A percentile compares a stretch with the other conserved stretches of the same genome.
Evolutionary conservation across 2,888 invertebrate species (phyloP).

Genomic region (Thereva unica): DNA sequence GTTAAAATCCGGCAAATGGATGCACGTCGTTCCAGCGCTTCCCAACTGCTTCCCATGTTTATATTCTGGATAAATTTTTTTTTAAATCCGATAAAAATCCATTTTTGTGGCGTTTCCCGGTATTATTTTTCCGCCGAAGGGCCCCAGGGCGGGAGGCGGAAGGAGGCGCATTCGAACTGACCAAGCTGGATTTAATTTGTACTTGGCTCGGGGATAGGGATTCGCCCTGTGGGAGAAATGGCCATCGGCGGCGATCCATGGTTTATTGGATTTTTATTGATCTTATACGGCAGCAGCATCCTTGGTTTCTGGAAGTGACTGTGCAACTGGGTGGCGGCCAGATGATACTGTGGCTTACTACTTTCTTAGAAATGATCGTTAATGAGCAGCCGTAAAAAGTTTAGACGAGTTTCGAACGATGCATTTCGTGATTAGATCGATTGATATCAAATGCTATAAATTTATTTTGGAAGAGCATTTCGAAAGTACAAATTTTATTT

Average conservation of each 20-base stretch:
- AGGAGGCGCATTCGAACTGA: too few relatives aligned
- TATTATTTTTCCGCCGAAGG: slow-evolving; percentile 1
- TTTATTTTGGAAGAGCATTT: too few relatives aligned
- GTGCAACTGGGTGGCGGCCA: too few relatives aligned
- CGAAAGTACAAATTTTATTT: too few relatives aligned
- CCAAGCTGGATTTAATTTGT: slow-evolving; percentile 14
- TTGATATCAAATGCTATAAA: too few relatives aligned
- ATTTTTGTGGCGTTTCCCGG: slow-evolving; percentile 31
- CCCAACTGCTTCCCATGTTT: slow-evolving; percentile 30
- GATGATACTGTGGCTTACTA: neutral
- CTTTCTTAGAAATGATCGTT: slow-evolving; percentile 23
- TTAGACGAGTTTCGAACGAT: too few relatives aligned
- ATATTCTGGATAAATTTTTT: slow-evolving; percentile 5
- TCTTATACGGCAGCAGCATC: neutral
- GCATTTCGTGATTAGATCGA: too few relatives aligned
- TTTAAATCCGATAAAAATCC: slow-evolving; percentile 16
- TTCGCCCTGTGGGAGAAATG: slow-evolving; percentile 20
- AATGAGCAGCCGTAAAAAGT: slow-evolving; percentile 14
- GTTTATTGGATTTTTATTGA: slow-evolving; percentile 27
- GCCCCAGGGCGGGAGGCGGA: too few relatives aligned
- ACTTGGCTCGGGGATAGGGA: slow-evolving; percentile 11
- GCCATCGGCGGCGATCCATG: slow-evolving; percentile 19
- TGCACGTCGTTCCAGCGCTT: neutral
- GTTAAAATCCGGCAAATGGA: slow-evolving; percentile 26
- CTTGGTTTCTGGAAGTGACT: neutral